Evolutionary conservation across 2,888 invertebrate species (phyloP).

Genomic region (Zygogramma bicolorata): DNA sequence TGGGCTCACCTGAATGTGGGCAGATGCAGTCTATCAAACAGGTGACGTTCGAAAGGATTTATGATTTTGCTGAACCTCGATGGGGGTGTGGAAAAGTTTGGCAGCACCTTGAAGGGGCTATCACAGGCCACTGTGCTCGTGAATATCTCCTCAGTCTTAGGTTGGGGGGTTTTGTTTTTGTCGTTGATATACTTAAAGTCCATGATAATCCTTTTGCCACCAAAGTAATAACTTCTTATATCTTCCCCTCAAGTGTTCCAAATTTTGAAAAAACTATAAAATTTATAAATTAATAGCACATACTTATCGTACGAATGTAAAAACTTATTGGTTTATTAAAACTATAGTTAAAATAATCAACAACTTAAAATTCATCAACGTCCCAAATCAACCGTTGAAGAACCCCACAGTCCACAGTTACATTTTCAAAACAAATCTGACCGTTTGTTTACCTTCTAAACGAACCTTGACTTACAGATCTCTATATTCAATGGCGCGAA

Average conservation of each 20-base stretch:
- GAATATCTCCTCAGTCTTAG: slow-evolving; percentile 44
- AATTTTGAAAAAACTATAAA: neutral
- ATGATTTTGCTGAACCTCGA: slow-evolving; percentile 71
- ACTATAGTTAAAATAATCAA: neutral
- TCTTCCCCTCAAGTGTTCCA: neutral
- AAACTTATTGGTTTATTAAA: neutral
- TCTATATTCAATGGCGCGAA: neutral
- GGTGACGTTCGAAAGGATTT: slow-evolving; percentile 78
- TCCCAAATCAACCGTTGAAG: slow-evolving; percentile 26
- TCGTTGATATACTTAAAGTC: slow-evolving; percentile 52
- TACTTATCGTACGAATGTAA: slow-evolving; percentile 11
- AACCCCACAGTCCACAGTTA: no score
- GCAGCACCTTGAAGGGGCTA: slow-evolving; percentile 64
- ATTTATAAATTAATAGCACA: slow-evolving; percentile 20
- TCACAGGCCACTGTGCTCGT: slow-evolving; percentile 51
- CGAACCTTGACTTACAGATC: neutral
- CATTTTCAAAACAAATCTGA: slow-evolving; percentile 43
- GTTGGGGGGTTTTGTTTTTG: slow-evolving; percentile 54
- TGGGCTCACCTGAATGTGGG: slow-evolving; percentile 76
- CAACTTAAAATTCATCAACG: slow-evolving; percentile 12
- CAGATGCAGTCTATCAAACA: slow-evolving; percentile 75
- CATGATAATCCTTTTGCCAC: slow-evolving; percentile 34
- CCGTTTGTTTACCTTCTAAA: slow-evolving; percentile 35
- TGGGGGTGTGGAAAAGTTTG: slow-evolving; percentile 70
- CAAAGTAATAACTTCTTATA: neutral